Conservation (phyloP, 2,113 vertebrate genomes). For the Zapus hudsonius region DNA sequence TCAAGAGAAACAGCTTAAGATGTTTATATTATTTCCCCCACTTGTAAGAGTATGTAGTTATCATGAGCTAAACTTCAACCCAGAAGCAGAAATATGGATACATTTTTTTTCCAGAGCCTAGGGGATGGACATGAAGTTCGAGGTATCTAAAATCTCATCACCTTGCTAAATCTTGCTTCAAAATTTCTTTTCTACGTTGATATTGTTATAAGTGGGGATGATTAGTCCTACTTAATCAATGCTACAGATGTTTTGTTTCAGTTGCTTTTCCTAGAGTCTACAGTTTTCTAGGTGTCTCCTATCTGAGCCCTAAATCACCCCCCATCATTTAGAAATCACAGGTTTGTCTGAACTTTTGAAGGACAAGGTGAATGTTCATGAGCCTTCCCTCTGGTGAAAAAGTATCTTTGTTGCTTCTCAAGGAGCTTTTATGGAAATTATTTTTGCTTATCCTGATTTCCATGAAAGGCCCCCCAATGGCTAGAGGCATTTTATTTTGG, state of each 20-base stretch:
- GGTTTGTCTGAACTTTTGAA: constrained; percentile 28
- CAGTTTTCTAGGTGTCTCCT: neutral
- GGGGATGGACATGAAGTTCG: neutral
- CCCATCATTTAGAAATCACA: neutral
- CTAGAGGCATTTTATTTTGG: constrained; percentile 49
- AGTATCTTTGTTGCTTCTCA: neutral
- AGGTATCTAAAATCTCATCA: neutral
- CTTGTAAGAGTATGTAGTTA: neutral
- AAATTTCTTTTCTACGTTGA: neutral
- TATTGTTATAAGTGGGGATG: neutral
- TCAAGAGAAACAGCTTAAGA: neutral
- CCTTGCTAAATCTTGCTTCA: neutral
- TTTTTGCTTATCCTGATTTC: constrained; percentile 52
- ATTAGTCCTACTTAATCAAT: neutral
- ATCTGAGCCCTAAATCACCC: neutral
- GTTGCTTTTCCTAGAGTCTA: neutral
- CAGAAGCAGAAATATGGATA: neutral
- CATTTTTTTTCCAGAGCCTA: neutral
- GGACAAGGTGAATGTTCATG: neutral
- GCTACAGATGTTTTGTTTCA: neutral
- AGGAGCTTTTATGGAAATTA: neutral
- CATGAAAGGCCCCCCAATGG: neutral
- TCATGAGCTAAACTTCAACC: neutral
- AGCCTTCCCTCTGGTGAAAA: constrained; percentile 43
- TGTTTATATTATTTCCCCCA: neutral